Percentiles rank a stretch among this genome's conserved stretches.
Evolutionary conservation across 2,888 invertebrate species (phyloP).

Genomic region (Acanthoscelides obtectus): DNA sequence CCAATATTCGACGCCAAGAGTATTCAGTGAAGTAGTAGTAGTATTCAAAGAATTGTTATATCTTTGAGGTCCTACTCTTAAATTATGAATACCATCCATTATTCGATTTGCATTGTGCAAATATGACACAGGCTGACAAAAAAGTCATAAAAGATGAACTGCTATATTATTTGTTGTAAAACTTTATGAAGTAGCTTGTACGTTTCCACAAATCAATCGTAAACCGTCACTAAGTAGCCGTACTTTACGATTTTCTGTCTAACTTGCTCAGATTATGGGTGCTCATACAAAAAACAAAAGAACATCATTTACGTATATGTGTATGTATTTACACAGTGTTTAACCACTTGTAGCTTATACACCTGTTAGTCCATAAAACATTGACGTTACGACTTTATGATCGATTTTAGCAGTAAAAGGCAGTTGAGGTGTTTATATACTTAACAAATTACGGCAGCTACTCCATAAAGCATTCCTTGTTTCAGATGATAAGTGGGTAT

Average conservation of each 20-base stretch:
- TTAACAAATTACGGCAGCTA: constrained; percentile 43
- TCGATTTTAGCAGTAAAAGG: constrained; percentile 45
- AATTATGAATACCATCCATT: too few species aligned
- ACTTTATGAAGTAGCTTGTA: too few species aligned
- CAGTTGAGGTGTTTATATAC: constrained; percentile 45
- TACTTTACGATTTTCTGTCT: background rate
- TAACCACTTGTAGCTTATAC: constrained; percentile 42
- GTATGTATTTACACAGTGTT: constrained; percentile 9
- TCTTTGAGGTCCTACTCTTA: too few species aligned
- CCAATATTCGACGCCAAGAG: too few species aligned
- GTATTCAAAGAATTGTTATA: too few species aligned
- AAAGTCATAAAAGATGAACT: too few species aligned
- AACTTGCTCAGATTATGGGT: background rate
- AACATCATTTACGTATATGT: background rate
- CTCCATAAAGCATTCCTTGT: constrained; percentile 5
- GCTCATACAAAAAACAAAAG: background rate
- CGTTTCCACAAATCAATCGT: too few species aligned
- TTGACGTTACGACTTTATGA: constrained; percentile 45
- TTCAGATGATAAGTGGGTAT: background rate
- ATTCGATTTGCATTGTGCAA: too few species aligned
- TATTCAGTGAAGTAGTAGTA: too few species aligned
- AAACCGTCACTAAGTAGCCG: too few species aligned
- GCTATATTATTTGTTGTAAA: too few species aligned
- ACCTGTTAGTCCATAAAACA: constrained; percentile 41
- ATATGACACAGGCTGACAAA: too few species aligned